Base-by-base conservation (phyloP, 2,888 invertebrate species). In the Nudaria mundana region DNA sequence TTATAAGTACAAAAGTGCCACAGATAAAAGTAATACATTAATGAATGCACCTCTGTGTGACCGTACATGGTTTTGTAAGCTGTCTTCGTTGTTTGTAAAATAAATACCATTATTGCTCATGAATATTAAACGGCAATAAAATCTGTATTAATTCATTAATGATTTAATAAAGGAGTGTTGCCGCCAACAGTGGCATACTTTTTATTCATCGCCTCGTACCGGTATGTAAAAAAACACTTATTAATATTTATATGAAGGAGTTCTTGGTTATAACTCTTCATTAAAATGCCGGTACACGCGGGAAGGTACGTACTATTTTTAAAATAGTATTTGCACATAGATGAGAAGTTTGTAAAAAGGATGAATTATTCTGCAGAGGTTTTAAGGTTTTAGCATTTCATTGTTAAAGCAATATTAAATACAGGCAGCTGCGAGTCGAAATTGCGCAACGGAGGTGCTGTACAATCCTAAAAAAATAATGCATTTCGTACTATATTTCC, bases 151-250 rank as follows among this genome's bases (percentile, higher is more conserved):
- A 18, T 18, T 4, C 40, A 47, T 51, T 44, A 48, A 22, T 26
- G n/a, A 44, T 60, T 57, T 58, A 54, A 54, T 58, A 52, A 48
- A 54, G 42, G 50, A 47, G 55, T 56, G 56, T 46, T 47, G 44
- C 46, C 63, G 42, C 55, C 52, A 30, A 38, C 46, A 40, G 52
- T 31, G 55, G 31, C 16, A 44, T 36, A 39, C 35, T 50, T 59
- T 56, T 60, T 50, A 48, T 52, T 51, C 36, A 49, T 63, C 37
- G 44, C 34, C 25, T 43, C 26, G 32, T 29, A 36, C 30, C 5
- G 37, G 32, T 30, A 14, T 7, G 20, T 38, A 56, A 54, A 55
- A 55, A 56, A 45, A 33, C 18, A 4, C 18, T 18, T 18, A 18
- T 18, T 18, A 18, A 18, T 18, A 18, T 4, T 18, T 18, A 18